Evolutionary conservation across 2,113 vertebrate species (phyloP), one percentile per base, ranked within the genome.

Genomic region (Psilopsiagon aymara): DNA sequence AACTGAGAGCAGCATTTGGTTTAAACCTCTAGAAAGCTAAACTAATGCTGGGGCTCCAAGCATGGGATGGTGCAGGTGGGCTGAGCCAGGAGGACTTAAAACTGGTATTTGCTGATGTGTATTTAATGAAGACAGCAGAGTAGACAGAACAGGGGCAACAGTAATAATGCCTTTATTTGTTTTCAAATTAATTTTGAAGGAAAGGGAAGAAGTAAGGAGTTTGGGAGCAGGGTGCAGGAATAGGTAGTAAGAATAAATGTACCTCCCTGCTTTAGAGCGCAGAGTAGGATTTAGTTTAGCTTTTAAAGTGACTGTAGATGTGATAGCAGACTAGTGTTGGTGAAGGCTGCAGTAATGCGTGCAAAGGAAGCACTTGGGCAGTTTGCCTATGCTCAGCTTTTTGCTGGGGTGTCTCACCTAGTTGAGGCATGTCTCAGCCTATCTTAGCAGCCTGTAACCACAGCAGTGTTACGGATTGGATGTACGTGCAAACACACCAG

Each of bases 191-290:
- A 39, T 71, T 83, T 76, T 70, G 63, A 74, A 85, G 67, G 76
- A 17, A 60, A 83, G 39, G 29, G 25, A 69, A 92, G 18, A 52
- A 33, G 3, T 39, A 52, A 49, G 25, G 41, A 31, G 21, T 75
- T 17, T 82, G 5, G 29, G 62, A 15, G 5, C 10, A 20, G 13
- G 2, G 4, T 35, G 5, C 66, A n/a, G 71, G 39, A 60, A 51
- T 41, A 51, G 0, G 0, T 1, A 11, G 3, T 29, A 35, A n/a
- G 43, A 31, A 25, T 59, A 68, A 43, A 51, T 2, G 3, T 23
- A 12, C 33, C 3, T 29, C 33, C 31, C 13, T n/a, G 68, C 59
- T 63, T 28, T 12, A 23, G 68, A 41, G 46, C 23, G n/a, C 67
- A 57, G 46, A 44, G 86, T 11, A 92, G 23, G 67, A 49, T 41